Conservation (phyloP, 2,888 invertebrate species). For the Lithosia quadra region DNA sequence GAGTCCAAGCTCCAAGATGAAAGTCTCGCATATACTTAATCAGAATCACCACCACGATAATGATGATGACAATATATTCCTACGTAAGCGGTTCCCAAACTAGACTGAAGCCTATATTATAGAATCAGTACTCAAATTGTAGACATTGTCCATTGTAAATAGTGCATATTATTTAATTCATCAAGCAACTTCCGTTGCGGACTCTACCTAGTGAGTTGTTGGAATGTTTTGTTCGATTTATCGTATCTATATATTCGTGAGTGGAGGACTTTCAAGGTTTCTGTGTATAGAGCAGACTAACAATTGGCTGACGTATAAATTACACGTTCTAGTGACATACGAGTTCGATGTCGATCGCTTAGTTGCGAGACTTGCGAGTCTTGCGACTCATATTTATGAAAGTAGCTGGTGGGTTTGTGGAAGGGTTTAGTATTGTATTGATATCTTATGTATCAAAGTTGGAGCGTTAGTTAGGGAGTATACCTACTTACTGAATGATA, state of each 20-base stretch:
- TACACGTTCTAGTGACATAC: conserved; percentile 50
- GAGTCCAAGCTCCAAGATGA: no score
- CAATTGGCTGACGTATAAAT: conserved; percentile 53
- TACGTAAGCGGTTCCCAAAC: background rate
- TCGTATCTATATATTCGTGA: conserved; percentile 45
- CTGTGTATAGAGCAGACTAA: conserved; percentile 39
- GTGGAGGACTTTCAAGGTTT: conserved; percentile 42
- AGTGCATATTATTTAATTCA: background rate
- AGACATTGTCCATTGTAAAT: no score
- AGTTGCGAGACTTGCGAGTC: background rate
- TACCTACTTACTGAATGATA: background rate
- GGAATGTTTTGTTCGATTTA: conserved; percentile 44
- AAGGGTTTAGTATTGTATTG: background rate
- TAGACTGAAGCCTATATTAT: no score
- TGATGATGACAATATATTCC: background rate
- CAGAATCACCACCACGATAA: background rate
- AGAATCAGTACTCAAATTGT: no score
- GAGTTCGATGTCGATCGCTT: conserved; percentile 38
- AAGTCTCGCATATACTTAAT: no score
- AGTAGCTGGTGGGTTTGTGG: conserved; percentile 21
- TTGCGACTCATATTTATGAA: conserved; percentile 29
- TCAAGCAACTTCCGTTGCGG: background rate
- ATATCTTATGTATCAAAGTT: background rate
- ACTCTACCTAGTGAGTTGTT: conserved; percentile 20
- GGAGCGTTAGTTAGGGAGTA: background rate